Conservation (phyloP, 2,113 vertebrate genomes). For the Oreotragus oreotragus region DNA sequence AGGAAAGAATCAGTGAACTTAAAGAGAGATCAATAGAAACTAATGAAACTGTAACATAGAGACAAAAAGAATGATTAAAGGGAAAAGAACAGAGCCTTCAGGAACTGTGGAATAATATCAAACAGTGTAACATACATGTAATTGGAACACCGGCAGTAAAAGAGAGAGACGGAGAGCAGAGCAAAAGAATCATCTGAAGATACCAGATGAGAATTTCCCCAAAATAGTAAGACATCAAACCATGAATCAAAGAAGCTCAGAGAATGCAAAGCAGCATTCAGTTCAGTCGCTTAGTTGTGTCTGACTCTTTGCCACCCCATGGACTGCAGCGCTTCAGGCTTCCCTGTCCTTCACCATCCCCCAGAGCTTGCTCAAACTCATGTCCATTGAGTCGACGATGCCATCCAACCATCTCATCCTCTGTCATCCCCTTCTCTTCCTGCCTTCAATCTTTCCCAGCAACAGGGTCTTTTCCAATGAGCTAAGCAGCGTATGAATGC, state of each 20-base stretch:
- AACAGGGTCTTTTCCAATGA: background rate
- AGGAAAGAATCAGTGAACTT: background rate
- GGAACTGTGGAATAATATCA: background rate
- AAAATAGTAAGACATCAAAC: background rate
- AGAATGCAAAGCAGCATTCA: background rate
- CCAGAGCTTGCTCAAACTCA: background rate
- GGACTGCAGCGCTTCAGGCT: background rate
- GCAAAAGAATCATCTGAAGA: background rate
- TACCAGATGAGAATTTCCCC: background rate
- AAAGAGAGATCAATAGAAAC: background rate
- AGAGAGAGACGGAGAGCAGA: background rate
- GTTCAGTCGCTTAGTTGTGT: background rate
- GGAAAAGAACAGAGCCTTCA: background rate
- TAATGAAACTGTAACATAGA: background rate
- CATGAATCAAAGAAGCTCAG: background rate
- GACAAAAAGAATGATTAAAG: background rate
- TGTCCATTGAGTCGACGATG: background rate
- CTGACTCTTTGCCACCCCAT: background rate
- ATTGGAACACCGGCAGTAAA: background rate
- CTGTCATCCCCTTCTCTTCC: background rate
- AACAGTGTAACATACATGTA: background rate
- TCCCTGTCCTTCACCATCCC: background rate
- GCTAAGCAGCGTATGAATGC: background rate
- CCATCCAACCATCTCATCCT: background rate
- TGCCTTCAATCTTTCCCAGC: background rate